A percentile compares a stretch with the other conserved stretches of the same genome.
Evolutionary conservation across 1,140 invertebrate species (phyloP).

Genomic region (Vollenhovia emeryi): DNA sequence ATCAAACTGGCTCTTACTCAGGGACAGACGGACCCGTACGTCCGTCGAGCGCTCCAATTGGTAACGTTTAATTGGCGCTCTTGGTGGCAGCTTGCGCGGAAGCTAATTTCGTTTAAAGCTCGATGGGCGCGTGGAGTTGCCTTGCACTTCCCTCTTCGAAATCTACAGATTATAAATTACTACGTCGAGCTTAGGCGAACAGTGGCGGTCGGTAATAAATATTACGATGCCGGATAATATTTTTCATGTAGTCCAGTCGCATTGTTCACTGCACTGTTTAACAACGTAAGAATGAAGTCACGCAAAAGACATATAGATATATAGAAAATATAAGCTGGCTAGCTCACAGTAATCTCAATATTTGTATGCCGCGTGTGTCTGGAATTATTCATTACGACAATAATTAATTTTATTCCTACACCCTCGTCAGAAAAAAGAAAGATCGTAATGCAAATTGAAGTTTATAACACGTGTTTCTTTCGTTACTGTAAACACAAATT

Average conservation of each 20-base stretch:
- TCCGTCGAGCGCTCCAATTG: conserved; percentile 58
- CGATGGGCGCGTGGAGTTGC: neutral
- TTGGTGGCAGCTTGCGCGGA: conserved; percentile 52
- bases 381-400: neutral
- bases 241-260: neutral
- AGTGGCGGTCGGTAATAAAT: conserved; percentile 2
- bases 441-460: neutral
- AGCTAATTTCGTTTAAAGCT: conserved; percentile 52
- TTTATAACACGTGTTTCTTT: neutral
- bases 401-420: conserved; percentile 11
- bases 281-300: neutral
- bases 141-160: neutral
- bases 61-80: conserved; percentile 68
- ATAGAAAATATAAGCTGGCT: neutral
- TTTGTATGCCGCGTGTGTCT: neutral
- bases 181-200: neutral
- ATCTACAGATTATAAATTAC: conserved; percentile 48
- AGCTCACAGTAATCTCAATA: conserved; percentile 8
- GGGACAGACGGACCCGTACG: conserved; percentile 23
- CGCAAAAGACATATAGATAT: neutral
- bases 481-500: too few species aligned
- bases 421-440: neutral
- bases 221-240: conserved; percentile 6
- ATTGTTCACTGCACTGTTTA: neutral
- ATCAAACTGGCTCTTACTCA: conserved; percentile 62